Conservation (phyloP, 2,888 invertebrate genomes). For the Molanna angustata region DNA sequence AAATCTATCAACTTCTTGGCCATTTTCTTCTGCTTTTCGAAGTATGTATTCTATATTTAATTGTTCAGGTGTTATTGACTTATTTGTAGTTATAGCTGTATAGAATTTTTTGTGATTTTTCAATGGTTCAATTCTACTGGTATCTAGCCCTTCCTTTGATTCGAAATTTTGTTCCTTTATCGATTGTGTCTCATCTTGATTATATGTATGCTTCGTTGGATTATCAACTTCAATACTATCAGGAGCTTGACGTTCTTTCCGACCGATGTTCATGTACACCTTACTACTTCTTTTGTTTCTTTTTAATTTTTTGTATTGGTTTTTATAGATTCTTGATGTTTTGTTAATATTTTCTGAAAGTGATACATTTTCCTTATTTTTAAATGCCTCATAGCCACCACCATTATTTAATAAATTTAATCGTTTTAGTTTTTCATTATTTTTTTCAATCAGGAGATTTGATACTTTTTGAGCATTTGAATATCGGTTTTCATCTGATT, state of each 20-base stretch:
- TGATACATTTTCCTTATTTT: too few relatives aligned
- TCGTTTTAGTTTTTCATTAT: too few relatives aligned
- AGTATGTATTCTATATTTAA: conserved; percentile 21
- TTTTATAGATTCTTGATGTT: too few relatives aligned
- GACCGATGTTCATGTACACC: conserved; percentile 46
- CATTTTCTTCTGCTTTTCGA: conserved; percentile 19
- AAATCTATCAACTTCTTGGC: neutral
- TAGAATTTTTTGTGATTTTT: conserved; percentile 29
- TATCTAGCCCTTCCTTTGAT: conserved; percentile 4
- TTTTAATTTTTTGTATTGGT: too few relatives aligned
- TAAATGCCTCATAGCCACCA: too few relatives aligned
- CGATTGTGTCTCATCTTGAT: neutral
- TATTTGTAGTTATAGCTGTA: conserved; percentile 22
- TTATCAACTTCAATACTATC: neutral
- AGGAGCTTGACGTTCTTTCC: conserved; percentile 39
- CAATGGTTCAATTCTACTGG: too few relatives aligned
- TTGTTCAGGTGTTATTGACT: conserved; percentile 25
- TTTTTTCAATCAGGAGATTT: too few relatives aligned
- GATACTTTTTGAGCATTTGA: too few relatives aligned
- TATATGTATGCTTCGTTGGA: neutral
- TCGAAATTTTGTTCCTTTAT: neutral
- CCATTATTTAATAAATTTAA: too few relatives aligned
- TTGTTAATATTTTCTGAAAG: too few relatives aligned
- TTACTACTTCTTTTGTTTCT: conserved; percentile 46
- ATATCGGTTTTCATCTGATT: conserved; percentile 9